Percentiles rank a stretch among this genome's conserved stretches.
Conservation (phyloP, 2,797 vertebrate species). For the Anguilla pacifica region DNA sequence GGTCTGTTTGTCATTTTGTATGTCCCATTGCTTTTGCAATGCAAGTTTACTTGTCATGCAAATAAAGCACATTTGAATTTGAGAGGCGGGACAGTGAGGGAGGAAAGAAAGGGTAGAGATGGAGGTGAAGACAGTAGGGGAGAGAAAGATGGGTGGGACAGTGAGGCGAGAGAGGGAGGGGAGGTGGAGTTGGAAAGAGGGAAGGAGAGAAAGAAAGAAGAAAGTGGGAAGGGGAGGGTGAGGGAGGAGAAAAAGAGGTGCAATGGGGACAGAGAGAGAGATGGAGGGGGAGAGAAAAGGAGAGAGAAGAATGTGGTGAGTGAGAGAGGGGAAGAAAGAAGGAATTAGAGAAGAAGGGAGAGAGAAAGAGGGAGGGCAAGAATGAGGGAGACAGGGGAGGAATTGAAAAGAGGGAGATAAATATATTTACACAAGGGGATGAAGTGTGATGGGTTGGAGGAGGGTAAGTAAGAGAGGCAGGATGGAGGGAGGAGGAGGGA, state of each 20-base stretch:
- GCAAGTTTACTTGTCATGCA: too few species aligned
- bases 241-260: background rate
- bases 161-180: background rate
- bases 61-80: too few species aligned
- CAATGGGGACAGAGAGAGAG: background rate
- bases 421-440: background rate
- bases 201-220: background rate
- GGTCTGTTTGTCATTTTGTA: too few species aligned
- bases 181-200: background rate
- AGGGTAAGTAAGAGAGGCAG: too few species aligned
- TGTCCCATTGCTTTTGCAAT: too few species aligned
- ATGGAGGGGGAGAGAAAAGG: background rate
- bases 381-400: background rate
- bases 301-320: background rate
- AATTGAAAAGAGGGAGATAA: background rate
- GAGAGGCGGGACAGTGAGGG: slow-evolving; percentile 19
- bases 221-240: background rate
- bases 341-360: background rate
- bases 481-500: background rate
- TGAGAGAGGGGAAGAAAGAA: too few species aligned
- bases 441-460: background rate
- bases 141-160: background rate
- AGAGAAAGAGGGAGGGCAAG: background rate
- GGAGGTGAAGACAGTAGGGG: background rate
- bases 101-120: background rate